Evolutionary conservation across 2,888 invertebrate species (phyloP).

Genomic region (Acanthococcus lagerstroemiae): DNA sequence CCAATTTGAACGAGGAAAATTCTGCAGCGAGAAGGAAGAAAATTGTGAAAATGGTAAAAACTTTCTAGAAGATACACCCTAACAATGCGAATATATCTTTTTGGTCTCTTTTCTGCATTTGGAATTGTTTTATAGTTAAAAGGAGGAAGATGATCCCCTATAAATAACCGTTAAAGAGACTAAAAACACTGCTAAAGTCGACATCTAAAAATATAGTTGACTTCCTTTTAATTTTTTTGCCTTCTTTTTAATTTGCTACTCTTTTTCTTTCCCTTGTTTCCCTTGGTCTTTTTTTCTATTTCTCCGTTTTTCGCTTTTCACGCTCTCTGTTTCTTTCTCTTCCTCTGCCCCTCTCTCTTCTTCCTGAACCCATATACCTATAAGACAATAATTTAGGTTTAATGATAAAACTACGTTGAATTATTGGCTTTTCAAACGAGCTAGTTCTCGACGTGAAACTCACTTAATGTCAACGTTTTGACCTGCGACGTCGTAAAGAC

Average conservation of each 20-base stretch:
- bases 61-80: slow-evolving; percentile 24
- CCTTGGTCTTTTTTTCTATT: neutral
- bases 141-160: slow-evolving; percentile 28
- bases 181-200: slow-evolving; percentile 28
- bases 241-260: slow-evolving; percentile 7
- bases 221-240: slow-evolving; percentile 27
- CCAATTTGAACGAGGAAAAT: slow-evolving; percentile 16
- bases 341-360: neutral
- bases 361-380: neutral
- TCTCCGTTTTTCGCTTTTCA: slow-evolving; percentile 1
- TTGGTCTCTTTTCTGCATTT: slow-evolving; percentile 26
- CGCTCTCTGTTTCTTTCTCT: neutral
- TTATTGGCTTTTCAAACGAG: no score
- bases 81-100: slow-evolving; percentile 29
- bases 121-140: slow-evolving; percentile 26
- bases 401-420: neutral
- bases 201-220: slow-evolving; percentile 28
- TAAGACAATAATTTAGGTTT: neutral
- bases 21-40: neutral
- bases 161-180: slow-evolving; percentile 30
- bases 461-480: no score
- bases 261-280: slow-evolving; percentile 2
- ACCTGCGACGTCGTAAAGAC: no score
- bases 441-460: no score
- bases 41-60: slow-evolving; percentile 21